phyloP scores from a whole-genome alignment of 2,797 vertebrate species.

The Enteromius fasciolatus region DNA sequence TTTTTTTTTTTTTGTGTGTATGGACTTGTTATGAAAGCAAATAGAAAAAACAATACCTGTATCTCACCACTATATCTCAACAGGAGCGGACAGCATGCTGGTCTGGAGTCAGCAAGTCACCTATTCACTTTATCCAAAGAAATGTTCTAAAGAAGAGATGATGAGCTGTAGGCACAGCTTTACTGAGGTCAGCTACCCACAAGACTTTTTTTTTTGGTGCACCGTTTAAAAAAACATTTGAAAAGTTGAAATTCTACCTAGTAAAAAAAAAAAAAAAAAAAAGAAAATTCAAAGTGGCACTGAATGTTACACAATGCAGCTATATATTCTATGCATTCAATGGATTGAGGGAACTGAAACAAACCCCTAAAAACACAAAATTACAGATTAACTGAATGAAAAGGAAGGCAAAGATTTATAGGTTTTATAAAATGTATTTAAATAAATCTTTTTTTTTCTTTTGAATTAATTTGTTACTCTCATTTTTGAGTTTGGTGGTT shows the following conservation, averaged over 20 bases:
- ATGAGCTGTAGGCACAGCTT: conserved; percentile 30
- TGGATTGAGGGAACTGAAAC: background rate
- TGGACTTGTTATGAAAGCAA: conserved; percentile 8
- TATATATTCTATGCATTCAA: background rate
- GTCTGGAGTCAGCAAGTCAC: conserved; percentile 25
- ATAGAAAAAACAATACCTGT: background rate
- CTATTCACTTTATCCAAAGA: conserved; percentile 14
- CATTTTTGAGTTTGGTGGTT: background rate
- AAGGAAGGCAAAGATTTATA: background rate
- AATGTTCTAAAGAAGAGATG: conserved; percentile 18
- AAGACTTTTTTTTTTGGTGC: background rate
- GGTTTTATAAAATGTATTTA: background rate
- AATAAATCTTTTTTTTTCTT: background rate
- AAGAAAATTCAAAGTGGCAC: background rate
- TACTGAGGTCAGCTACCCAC: conserved; percentile 27
- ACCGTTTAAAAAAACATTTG: background rate
- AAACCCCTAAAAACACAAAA: background rate
- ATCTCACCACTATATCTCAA: background rate
- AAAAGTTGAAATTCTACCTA: background rate
- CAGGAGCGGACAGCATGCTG: conserved; percentile 13
- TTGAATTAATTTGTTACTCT: background rate
- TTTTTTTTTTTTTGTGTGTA: conserved; percentile 1
- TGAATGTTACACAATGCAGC: background rate
- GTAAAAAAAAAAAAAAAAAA: background rate
- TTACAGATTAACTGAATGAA: background rate